These are phyloP conservation scores for Chrysaora quinquecirrha DNA, from an alignment of 30 jellyfish, hydroid and myxozoan species.

Conservation along the genomic window DNA sequence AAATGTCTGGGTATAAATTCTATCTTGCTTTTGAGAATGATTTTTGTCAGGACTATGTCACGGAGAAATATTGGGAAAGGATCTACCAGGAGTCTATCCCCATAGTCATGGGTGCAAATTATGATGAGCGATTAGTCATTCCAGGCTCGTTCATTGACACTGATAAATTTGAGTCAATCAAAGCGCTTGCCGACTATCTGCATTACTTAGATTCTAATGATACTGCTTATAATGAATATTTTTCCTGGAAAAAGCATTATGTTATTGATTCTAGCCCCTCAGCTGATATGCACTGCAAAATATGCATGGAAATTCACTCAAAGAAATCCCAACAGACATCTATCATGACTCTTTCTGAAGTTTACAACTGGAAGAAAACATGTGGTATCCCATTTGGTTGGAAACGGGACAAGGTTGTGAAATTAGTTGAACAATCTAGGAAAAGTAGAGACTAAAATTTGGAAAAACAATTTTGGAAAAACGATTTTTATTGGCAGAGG, in stretches of 20 bases:
- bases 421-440: not conserved
- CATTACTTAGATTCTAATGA: slow-evolving; percentile 71
- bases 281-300: slow-evolving; percentile 27
- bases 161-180: slow-evolving; percentile 56
- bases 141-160: slow-evolving; percentile 94
- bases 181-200: slow-evolving; percentile 77
- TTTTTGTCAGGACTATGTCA: no score
- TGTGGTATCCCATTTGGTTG: not conserved
- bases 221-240: slow-evolving; percentile 72
- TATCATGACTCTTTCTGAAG: not conserved
- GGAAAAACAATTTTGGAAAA: no score
- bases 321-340: not conserved
- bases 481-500: no score
- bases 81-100: slow-evolving; percentile 63
- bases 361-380: not conserved
- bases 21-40: no score
- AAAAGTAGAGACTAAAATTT: no score
- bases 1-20: no score
- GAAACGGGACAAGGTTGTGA: not conserved
- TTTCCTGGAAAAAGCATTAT: slow-evolving; percentile 57
- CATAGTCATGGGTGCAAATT: slow-evolving; percentile 85
- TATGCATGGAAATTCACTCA: slow-evolving; percentile 64
- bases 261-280: slow-evolving; percentile 20
- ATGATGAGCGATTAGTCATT: slow-evolving; percentile 47
- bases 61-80: no score